Percentiles rank a stretch among this genome's conserved stretches.
Evolutionary conservation across 2,113 vertebrate genomes (phyloP).

Genomic region (Caranx melampygus): DNA sequence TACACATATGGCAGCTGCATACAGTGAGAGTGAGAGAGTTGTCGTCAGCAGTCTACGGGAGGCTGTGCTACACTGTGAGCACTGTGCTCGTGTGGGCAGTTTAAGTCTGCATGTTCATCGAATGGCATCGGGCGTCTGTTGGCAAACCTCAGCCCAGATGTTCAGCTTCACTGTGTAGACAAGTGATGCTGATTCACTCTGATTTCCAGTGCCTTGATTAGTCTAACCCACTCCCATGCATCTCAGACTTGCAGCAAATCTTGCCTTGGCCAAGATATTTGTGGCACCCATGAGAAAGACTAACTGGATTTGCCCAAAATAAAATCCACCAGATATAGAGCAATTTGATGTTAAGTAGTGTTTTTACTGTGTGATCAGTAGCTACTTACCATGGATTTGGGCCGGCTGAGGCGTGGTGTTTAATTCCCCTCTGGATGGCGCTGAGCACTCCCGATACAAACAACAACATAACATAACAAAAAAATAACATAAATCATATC

Average conservation of each 20-base stretch:
- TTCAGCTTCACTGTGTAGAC: slow-evolving; percentile 51
- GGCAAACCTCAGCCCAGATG: slow-evolving; percentile 76
- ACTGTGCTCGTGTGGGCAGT: slow-evolving; percentile 54
- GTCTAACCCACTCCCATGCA: slow-evolving; percentile 12
- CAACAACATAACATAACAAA: slow-evolving; percentile 68
- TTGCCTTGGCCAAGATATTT: slow-evolving; percentile 21
- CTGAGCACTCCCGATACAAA: slow-evolving; percentile 70
- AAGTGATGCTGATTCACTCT: slow-evolving; percentile 50
- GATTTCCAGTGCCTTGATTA: slow-evolving; percentile 44
- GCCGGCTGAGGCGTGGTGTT: slow-evolving; percentile 16
- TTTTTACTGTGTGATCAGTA: slow-evolving; percentile 6
- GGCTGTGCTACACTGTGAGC: slow-evolving; percentile 19
- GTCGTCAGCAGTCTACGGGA: slow-evolving; percentile 25
- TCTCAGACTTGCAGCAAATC: slow-evolving; percentile 38
- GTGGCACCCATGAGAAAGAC: slow-evolving; percentile 14
- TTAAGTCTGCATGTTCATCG: slow-evolving; percentile 67
- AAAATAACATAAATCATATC: slow-evolving; percentile 73
- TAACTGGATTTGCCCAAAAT: slow-evolving; percentile 39
- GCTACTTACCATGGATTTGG: slow-evolving; percentile 60
- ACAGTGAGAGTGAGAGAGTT: slow-evolving; percentile 38
- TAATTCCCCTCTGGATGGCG: slow-evolving; percentile 50
- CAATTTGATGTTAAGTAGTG: slow-evolving; percentile 13
- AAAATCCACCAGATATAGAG: slow-evolving; percentile 17
- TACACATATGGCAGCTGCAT: slow-evolving; percentile 48
- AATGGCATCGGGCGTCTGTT: slow-evolving; percentile 70